phyloP scores from a whole-genome alignment of 2,888 invertebrate genomes.

The Hesperia comma region DNA sequence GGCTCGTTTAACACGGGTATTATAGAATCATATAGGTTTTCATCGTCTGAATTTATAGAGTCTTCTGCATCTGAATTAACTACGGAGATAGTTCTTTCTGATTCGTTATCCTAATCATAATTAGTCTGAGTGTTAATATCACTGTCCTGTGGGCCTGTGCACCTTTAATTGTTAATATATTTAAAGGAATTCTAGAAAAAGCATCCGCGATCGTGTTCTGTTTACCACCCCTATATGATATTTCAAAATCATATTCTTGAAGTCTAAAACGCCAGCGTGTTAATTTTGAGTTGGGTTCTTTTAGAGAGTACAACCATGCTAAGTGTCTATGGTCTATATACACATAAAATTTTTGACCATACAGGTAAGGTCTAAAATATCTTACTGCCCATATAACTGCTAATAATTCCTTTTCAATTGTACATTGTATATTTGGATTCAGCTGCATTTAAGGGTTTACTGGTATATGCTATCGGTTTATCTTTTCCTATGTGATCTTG shows the following conservation, averaged over 20 bases:
- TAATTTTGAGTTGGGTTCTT: slow-evolving; percentile 8
- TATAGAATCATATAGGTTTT: slow-evolving; percentile 7
- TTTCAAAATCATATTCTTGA: slow-evolving; percentile 14
- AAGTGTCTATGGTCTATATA: slow-evolving; percentile 12
- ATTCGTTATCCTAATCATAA: not conserved
- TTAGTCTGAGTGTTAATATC: not conserved
- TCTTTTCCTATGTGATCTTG: slow-evolving; percentile 46
- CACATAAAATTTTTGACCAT: slow-evolving; percentile 48
- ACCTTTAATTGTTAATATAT: too few relatives aligned
- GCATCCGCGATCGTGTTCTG: slow-evolving; percentile 40
- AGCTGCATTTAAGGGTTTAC: slow-evolving; percentile 24
- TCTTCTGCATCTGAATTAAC: not conserved
- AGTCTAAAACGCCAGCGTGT: slow-evolving; percentile 12
- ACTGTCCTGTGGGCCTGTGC: not conserved
- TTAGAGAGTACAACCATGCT: not conserved
- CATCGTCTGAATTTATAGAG: slow-evolving; percentile 3
- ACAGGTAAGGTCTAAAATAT: slow-evolving; percentile 50
- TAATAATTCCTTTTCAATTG: slow-evolving; percentile 39
- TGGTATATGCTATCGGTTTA: slow-evolving; percentile 31
- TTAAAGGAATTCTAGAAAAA: too few relatives aligned
- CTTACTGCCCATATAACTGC: slow-evolving; percentile 42
- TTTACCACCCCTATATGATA: slow-evolving; percentile 29
- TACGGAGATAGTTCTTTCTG: not conserved
- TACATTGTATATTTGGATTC: slow-evolving; percentile 34
- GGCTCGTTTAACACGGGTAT: slow-evolving; percentile 50